A percentile compares a stretch with the other conserved stretches of the same genome.
Evolutionary conservation across 2,113 vertebrate species (phyloP).

Genomic region (Cavia aperea): DNA sequence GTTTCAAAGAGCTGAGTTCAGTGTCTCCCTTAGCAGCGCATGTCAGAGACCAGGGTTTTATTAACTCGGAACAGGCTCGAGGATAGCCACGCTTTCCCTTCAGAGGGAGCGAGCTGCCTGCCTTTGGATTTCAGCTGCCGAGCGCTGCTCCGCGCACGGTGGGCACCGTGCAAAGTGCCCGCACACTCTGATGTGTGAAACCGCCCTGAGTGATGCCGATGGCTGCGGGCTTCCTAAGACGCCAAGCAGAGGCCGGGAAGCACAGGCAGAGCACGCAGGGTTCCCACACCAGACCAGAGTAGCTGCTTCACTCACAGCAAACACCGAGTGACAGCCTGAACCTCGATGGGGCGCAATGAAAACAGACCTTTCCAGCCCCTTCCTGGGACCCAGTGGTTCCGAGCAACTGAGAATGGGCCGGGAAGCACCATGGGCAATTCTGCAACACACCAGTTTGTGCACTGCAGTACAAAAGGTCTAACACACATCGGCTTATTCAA

Average conservation of each 20-base stretch:
- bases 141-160: not conserved
- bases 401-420: not conserved
- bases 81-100: not conserved
- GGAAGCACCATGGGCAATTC: not conserved
- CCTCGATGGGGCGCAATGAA: not conserved
- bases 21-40: not conserved
- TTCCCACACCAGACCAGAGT: not conserved
- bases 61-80: not conserved
- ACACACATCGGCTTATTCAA: not conserved
- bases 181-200: not conserved
- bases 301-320: not conserved
- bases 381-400: not conserved
- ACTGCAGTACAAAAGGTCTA: not conserved
- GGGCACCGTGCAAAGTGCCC: not conserved
- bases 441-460: not conserved
- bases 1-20: not conserved
- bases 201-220: not conserved
- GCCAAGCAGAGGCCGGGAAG: not conserved
- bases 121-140: not conserved
- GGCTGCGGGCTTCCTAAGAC: not conserved
- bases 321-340: not conserved
- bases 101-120: not conserved
- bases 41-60: not conserved
- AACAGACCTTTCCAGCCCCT: not conserved
- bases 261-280: not conserved